Evolutionary conservation across 2,113 vertebrate genomes (phyloP).

Genomic region (Enhydra lutris): DNA sequence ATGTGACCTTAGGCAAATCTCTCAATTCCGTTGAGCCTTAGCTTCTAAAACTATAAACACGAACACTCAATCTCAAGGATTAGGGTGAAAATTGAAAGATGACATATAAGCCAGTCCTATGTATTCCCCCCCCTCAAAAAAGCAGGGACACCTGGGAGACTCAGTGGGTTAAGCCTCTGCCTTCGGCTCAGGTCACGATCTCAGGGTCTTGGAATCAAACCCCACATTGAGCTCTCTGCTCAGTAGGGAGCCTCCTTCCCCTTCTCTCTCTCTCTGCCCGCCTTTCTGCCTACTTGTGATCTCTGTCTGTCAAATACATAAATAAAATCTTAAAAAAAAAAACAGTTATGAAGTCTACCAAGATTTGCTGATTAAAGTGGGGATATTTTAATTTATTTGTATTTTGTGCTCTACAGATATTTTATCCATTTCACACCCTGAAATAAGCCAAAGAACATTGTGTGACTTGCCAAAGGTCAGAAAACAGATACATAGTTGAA

Average conservation of each 20-base stretch:
- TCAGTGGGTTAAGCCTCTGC: no score
- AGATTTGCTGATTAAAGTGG: neutral
- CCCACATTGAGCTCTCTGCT: no score
- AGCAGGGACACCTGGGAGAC: neutral
- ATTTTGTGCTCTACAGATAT: neutral
- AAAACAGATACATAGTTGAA: neutral
- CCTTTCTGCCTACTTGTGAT: no score
- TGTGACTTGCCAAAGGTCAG: neutral
- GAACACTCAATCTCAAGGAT: neutral
- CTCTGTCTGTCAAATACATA: no score
- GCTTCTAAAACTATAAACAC: neutral
- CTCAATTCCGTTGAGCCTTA: neutral
- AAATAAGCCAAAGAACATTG: neutral
- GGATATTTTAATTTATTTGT: neutral
- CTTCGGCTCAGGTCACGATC: no score
- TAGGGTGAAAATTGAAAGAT: neutral
- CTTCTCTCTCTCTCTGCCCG: no score
- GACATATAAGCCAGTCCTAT: neutral
- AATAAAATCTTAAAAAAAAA: neutral
- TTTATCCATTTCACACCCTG: neutral
- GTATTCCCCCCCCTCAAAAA: neutral
- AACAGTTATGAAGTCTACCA: neutral
- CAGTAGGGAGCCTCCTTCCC: no score
- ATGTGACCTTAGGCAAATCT: neutral
- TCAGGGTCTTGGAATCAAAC: no score